Evolutionary conservation across 1,140 invertebrate genomes (phyloP).

Genomic region (Trichonephila clavipes): DNA sequence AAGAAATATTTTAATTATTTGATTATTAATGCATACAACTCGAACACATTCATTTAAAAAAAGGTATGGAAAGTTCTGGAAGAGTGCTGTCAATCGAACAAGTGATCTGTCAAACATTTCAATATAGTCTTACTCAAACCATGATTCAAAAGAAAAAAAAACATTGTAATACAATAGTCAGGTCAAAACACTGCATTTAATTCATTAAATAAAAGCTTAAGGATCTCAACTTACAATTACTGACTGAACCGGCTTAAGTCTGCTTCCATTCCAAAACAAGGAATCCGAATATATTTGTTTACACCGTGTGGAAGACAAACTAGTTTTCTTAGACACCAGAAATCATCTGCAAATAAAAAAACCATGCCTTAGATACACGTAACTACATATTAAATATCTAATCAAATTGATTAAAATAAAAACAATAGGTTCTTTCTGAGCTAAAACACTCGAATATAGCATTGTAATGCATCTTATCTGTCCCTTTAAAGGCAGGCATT

Average conservation of each 20-base stretch:
- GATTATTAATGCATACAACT: no score
- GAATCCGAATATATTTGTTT: conserved; percentile 30
- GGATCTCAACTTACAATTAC: conserved; percentile 17
- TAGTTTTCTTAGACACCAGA: conserved; percentile 21
- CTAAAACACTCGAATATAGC: neutral
- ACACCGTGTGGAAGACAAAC: neutral
- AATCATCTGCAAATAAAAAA: conserved; percentile 63
- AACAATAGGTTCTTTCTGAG: conserved; percentile 37
- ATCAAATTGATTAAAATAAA: conserved; percentile 61
- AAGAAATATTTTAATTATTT: no score
- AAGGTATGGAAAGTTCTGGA: no score
- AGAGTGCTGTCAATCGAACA: no score
- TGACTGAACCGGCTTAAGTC: neutral
- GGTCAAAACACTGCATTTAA: neutral
- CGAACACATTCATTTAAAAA: no score
- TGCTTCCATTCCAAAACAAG: conserved; percentile 13
- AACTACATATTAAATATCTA: conserved; percentile 65
- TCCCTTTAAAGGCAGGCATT: neutral
- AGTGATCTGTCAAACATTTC: no score
- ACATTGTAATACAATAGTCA: no score
- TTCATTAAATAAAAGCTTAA: neutral
- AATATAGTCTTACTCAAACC: no score
- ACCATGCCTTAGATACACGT: conserved; percentile 55
- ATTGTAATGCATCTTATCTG: neutral
- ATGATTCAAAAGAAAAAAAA: no score